Evolutionary conservation across 2,888 invertebrate species (phyloP).

Genomic region (Euzophera pinguis): DNA sequence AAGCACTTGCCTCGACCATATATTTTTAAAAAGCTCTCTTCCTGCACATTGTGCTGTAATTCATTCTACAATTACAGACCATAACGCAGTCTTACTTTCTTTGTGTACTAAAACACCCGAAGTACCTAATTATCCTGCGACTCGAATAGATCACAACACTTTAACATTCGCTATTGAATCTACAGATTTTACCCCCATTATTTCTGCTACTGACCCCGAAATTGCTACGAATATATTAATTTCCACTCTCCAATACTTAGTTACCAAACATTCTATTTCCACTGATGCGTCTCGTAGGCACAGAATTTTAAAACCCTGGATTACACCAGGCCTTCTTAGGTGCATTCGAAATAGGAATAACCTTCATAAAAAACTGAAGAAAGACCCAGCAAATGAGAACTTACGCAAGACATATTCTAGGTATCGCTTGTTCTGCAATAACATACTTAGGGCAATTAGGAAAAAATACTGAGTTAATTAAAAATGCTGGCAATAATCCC

Average conservation of each 20-base stretch:
- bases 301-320: background rate
- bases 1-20: background rate
- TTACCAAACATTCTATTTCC: background rate
- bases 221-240: background rate
- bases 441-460: background rate
- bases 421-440: background rate
- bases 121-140: background rate
- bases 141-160: background rate
- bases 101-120: background rate
- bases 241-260: background rate
- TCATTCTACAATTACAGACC: background rate
- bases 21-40: background rate
- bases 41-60: background rate
- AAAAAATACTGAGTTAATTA: background rate
- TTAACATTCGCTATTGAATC: background rate
- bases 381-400: background rate
- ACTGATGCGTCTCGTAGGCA: background rate
- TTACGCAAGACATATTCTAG: background rate
- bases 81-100: background rate
- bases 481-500: background rate
- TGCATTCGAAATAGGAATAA: conserved; percentile 6
- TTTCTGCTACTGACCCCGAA: background rate
- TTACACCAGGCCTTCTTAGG: background rate
- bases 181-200: background rate
- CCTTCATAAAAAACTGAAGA: background rate